Evolutionary conservation across 2,888 invertebrate species (phyloP).

Genomic region (Cyaniris semiargus): DNA sequence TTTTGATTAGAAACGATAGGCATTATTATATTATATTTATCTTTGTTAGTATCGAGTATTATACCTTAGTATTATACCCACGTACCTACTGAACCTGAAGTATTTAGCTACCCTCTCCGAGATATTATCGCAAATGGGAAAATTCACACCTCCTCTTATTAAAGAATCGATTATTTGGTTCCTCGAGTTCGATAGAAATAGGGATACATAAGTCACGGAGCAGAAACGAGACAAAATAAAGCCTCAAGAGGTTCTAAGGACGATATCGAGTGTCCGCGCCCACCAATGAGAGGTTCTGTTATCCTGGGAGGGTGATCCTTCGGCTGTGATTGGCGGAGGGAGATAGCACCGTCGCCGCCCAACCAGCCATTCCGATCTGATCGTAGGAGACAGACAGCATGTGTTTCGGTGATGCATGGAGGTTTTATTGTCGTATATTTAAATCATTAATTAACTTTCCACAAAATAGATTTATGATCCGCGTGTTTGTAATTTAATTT

Average conservation of each 20-base stretch:
- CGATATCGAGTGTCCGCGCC: constrained; percentile 53
- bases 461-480: neutral
- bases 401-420: constrained; percentile 4
- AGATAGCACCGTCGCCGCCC: constrained; percentile 73
- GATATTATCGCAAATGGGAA: neutral
- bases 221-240: constrained; percentile 52
- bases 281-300: constrained; percentile 61
- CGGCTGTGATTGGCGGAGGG: constrained; percentile 60
- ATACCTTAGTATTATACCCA: neutral
- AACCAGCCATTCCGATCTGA: constrained; percentile 70
- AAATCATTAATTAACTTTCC: neutral
- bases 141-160: constrained; percentile 13
- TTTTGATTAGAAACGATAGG: too few species aligned
- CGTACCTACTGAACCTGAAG: neutral
- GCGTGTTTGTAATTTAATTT: neutral
- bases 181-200: neutral
- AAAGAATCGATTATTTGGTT: constrained; percentile 14
- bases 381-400: constrained; percentile 51
- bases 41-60: too few species aligned
- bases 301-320: constrained; percentile 74
- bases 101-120: constrained; percentile 5
- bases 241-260: constrained; percentile 61
- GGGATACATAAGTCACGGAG: constrained; percentile 33
- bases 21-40: too few species aligned
- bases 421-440: neutral